Base-by-base conservation (phyloP, 2,797 vertebrate genomes). In the Rhynchonycteris naso region DNA sequence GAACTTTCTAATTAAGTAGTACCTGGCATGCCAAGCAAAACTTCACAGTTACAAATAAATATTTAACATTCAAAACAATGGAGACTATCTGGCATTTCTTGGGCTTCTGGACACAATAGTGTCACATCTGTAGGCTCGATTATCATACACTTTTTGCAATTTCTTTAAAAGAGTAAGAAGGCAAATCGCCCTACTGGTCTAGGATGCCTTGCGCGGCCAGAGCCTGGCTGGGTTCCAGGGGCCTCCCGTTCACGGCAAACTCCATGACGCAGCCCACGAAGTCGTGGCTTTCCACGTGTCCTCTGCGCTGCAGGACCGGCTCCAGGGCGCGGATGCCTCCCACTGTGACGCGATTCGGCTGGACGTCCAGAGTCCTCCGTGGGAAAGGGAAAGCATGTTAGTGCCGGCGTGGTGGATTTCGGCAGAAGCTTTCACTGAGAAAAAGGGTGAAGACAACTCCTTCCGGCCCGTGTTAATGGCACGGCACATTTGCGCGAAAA, bases 231-330 rank as follows among this genome's bases (percentile, higher is more conserved):
- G 99, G 99, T 97, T 99, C 99, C 98, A 99, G 98, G 1, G 99
- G 99, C 84, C 99, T 99, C 63, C 99, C 99, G 4, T 99, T 99
- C 97, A 99, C 99, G 54, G 99, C 99, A 54, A 99, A 99, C 98
- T 99, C 99, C 99, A 99, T 99, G 98, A 99, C 99, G 98, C 99
- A 99, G 96, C 99, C 99, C 10, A 99, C 98, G 91, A 99, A 99
- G 97, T 99, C 99, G 66, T 99, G 99, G 93, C 99, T 99, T 98
- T 99, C 98, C 96, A 99, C 99, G 90, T 99, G 99, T 94, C 99
- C 99, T 88, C 97, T 98, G 28, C 99, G 99, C 96, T 99, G 99
- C 95, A 99, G 98, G 97, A 99, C 97, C 24, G 99, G 98, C 63
- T 99, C 99, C 65, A 99, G 95, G 0, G 99, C 99, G 93, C 98